Evolutionary conservation across 2,888 invertebrate species (phyloP).

Genomic region (Ectemnius lituratus): DNA sequence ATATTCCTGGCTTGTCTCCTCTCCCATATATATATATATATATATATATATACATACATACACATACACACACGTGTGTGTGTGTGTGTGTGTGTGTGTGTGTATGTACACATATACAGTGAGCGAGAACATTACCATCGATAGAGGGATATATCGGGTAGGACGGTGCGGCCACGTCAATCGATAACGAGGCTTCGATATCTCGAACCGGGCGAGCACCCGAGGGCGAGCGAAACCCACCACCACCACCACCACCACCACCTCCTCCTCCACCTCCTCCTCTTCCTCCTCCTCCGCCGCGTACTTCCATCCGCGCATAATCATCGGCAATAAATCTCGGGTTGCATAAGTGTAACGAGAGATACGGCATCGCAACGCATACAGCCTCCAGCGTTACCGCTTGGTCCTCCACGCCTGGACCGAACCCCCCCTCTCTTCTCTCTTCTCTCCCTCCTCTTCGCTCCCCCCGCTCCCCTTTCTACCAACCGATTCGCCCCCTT

Average conservation of each 20-base stretch:
- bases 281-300: slow-evolving; percentile 57
- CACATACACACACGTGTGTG: too few relatives aligned
- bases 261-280: slow-evolving; percentile 65
- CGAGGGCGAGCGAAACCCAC: not conserved
- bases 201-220: slow-evolving; percentile 25
- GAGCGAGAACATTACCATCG: slow-evolving; percentile 45
- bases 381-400: slow-evolving; percentile 68
- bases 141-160: slow-evolving; percentile 58
- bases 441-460: slow-evolving; percentile 44
- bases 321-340: slow-evolving; percentile 76
- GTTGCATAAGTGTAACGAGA: slow-evolving; percentile 78
- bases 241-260: too few relatives aligned
- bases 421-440: slow-evolving; percentile 15
- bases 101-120: too few relatives aligned
- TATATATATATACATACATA: not conserved
- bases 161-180: slow-evolving; percentile 58
- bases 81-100: too few relatives aligned
- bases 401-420: slow-evolving; percentile 46
- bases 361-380: slow-evolving; percentile 77
- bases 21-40: slow-evolving; percentile 28
- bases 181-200: slow-evolving; percentile 59
- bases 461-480: slow-evolving; percentile 49
- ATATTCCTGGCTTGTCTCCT: slow-evolving; percentile 46
- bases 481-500: slow-evolving; percentile 46
- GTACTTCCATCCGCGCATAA: slow-evolving; percentile 74